Evolutionary conservation across 1,140 invertebrate genomes (phyloP), one percentile per base, ranked within the genome.

Genomic region (Drosophila truncata): DNA sequence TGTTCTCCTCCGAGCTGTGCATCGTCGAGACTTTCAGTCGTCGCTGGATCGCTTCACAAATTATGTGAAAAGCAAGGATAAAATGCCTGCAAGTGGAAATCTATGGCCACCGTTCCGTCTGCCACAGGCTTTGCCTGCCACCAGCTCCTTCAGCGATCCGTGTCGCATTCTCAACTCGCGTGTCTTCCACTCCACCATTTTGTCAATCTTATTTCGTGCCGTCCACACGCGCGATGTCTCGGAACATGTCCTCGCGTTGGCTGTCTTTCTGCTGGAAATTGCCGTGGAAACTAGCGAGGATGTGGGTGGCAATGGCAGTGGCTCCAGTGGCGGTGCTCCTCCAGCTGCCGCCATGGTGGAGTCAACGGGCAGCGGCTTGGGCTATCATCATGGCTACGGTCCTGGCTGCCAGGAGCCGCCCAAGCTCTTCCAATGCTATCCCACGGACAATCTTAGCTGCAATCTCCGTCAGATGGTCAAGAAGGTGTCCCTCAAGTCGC

Each of bases 11-110:
- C 94, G 98, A 85, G 97, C 98, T 27, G 97, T 99, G 3, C 98
- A 99, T 93, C 94, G 97, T 39, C 95, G 96, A 83, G 98, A 99
- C 92, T 99, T 98, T 92, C 98, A 99, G 93, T 95, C 96, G 18
- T 98, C 98, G 4, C 96, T 99, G 95, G 98, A 99, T 93, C 94
- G 98, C 50, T 97, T 95, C 92, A 97, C 96, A 2, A 95, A 96
- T 82, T 97, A 96, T 58, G 95, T 95, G 0, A 95, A 95, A 58
- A 94, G 95, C 70, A 94, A 94, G 27, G 95, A 95, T n/a, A 95
- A 96, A 86, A 94, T 96, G 76, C 95, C 95, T 65, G 93, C 94
- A 11, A 94, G 94, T 61, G 94, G 94, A 2, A 95, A 95, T 54
- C 96, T 96, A 0, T 98, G 97, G 97, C 97, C 97, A 41, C 97